Base-by-base conservation (phyloP, 92 coral and sea anemone genomes). In the Blastomussa wellsi region DNA sequence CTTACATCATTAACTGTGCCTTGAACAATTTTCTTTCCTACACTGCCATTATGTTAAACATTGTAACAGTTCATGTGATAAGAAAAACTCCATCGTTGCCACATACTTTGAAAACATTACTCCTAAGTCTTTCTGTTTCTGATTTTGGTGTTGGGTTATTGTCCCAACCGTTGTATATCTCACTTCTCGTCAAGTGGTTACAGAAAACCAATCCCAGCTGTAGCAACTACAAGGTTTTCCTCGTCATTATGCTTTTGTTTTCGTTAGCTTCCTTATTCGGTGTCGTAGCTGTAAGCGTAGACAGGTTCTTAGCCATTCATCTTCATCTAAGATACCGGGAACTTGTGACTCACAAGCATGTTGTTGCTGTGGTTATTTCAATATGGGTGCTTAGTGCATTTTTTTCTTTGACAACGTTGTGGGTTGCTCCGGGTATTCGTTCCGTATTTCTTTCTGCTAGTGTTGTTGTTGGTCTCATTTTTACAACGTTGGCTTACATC, bases 331-430 rank as follows among this genome's bases (percentile, higher is more conserved):
- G 77, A 73, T 73, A 73, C 51, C 77, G 24, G 33, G 77, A 41
- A 41, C 77, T 73, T 73, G 53, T 73, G 55, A 73, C 77, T 38
- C 53, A 73, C 77, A 73, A 73, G 51, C 77, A 53, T n/a, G 77
- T 73, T n/a, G 77, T 73, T 73, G 77, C 55, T n/a, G 53, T 24
- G 22, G 36, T 73, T 35, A 73, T 73, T 35, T 73, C n/a, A 73
- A 0, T 73, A n/a, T 73, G 77, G 77, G 32, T 73, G 77, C 38
- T 73, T 0, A 73, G 77, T 73, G 77, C 53, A 73, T 35, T 41
- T 38, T 7, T 73, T 26, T 62, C 68, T 62, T 24, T 62, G 29
- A 26, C 65, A 24, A 57, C 65, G 65, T 24, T 57, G 65, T 57
- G 65, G 65, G 65, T 57, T 57, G 11, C 65, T n/a, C 65, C 65